A percentile compares a stretch with the other conserved stretches of the same genome.
These are phyloP conservation scores for Lutjanus erythropterus DNA, from an alignment of 2,113 vertebrate genomes.

Conservation along the genomic window DNA sequence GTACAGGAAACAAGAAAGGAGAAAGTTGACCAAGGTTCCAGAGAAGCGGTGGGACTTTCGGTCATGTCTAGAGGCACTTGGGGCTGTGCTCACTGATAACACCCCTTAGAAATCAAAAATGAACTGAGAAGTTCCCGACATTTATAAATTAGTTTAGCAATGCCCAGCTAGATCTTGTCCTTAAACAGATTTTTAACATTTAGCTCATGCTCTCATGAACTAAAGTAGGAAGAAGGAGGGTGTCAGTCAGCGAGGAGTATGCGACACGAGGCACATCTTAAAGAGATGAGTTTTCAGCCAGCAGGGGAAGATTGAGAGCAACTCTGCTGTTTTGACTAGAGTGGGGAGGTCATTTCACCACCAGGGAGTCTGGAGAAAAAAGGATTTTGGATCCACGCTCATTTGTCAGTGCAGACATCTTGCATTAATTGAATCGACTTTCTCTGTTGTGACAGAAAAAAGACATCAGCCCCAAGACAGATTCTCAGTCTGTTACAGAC, in stretches of 20 bases:
- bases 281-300: not conserved
- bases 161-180: no score
- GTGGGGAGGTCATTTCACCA: conserved; percentile 13
- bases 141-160: no score
- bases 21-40: no score
- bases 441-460: conserved; percentile 73
- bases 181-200: not conserved
- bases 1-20: no score
- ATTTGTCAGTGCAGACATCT: not conserved
- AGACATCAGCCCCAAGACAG: conserved; percentile 87
- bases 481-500: conserved; percentile 91
- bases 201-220: not conserved
- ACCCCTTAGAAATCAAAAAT: no score
- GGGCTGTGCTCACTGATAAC: no score
- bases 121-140: no score
- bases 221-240: not conserved
- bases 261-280: not conserved
- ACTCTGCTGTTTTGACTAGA: not conserved
- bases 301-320: not conserved
- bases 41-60: no score
- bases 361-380: conserved; percentile 19
- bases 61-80: no score
- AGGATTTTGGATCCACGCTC: not conserved
- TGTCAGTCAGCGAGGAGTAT: not conserved
- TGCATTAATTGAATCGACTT: conserved; percentile 28